phyloP scores from a whole-genome alignment of 2,888 invertebrate species.

The Andrena camellia region DNA sequence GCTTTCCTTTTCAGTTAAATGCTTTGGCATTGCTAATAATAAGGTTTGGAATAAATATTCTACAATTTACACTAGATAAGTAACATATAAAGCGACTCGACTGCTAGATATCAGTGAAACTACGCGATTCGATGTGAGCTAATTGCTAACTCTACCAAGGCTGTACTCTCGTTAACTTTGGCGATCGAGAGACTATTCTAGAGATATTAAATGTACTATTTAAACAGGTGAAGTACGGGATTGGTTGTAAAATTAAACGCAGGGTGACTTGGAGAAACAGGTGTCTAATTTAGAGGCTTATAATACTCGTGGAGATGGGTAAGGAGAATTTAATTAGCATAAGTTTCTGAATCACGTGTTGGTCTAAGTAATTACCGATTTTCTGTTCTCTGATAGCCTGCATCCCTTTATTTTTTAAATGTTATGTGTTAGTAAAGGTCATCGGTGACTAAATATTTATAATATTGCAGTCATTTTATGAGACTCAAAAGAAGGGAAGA shows the following conservation, averaged over 20 bases:
- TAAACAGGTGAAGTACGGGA: neutral
- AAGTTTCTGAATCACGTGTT: neutral
- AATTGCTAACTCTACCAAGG: conserved; percentile 43
- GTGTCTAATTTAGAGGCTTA: neutral
- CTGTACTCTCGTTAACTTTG: conserved; percentile 3
- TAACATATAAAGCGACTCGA: conserved; percentile 51
- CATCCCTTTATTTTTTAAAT: neutral
- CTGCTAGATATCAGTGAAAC: conserved; percentile 49
- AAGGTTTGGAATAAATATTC: conserved; percentile 62
- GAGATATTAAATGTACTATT: neutral
- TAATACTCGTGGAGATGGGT: neutral
- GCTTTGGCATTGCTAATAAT: conserved; percentile 62
- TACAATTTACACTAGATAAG: conserved; percentile 55
- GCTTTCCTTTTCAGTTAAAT: conserved; percentile 63
- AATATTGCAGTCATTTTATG: neutral
- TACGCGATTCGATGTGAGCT: conserved; percentile 34
- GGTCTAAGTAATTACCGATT: neutral
- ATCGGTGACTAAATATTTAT: neutral
- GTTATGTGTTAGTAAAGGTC: neutral
- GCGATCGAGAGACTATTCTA: neutral
- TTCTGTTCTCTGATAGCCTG: neutral
- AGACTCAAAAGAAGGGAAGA: too few species aligned
- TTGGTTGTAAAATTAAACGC: neutral
- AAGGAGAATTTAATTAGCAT: neutral
- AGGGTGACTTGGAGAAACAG: conserved; percentile 3